Base-by-base conservation (phyloP, 1,140 invertebrate species). In the Zaprionus tsacasi region DNA sequence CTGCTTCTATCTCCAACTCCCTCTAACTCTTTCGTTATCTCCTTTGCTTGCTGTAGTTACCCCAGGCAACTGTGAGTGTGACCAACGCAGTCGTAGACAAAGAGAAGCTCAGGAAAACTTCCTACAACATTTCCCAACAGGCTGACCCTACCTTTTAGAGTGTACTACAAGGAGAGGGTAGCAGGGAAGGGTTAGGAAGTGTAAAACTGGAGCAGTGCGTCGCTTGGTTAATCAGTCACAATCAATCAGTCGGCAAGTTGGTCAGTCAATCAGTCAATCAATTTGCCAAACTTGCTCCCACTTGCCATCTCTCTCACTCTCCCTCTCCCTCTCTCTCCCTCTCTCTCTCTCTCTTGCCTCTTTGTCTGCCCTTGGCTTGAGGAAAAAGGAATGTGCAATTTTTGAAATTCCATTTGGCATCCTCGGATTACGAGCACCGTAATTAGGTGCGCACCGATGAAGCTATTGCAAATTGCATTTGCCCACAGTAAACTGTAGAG, bases 391-490 rank as follows among this genome's bases (percentile, higher is more conserved):
- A 50, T 3, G 15, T 38, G 30, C 48, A 63, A 12, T 33, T 63
- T 63, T 63, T 38, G 48, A 38, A 52, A 63, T 52, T 50, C 59
- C 17, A 21, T 17, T 35, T 52, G 50, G 38, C 36, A 55, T 55
- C 35, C 12, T 21, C 13, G 54, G 52, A 65, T 65, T 65, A 65
- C 35, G 45, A 50, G 45, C 54, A 43, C 54, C 38, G 63, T 65
- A 65, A 65, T 65, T 65, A 65, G 64, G 54, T 45, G 27, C 43
- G 64, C 36, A 57, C 27, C 43, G 54, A 45, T 57, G 64, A 57
- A 45, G 64, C 30, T 54, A 56, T 56, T 55, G 50, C 52, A 65
- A 65, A 55, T 40, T 40, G 61, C 50, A 65, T 65, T 65, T 65
- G 61, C 45, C 17, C 21, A 50, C 45, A 25, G 17, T 50, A 50